Conservation (phyloP, 1,140 invertebrate genomes). For the Aradophagus sp. region DNA sequence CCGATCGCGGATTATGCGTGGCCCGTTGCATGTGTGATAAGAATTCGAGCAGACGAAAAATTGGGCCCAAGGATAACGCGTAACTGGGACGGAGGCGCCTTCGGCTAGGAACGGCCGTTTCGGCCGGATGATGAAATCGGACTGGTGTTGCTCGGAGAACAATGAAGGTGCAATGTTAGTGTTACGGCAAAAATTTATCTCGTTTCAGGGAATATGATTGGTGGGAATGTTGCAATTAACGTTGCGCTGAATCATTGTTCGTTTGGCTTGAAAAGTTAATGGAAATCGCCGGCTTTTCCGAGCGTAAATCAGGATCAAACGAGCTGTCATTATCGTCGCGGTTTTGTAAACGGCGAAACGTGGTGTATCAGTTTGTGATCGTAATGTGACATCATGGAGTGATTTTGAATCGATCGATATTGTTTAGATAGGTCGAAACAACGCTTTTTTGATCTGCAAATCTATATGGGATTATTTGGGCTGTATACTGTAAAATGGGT, state of each 20-base stretch:
- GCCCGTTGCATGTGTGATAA: conserved; percentile 33
- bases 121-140: conserved; percentile 23
- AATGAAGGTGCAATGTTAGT: conserved; percentile 37
- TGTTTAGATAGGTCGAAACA: too few relatives aligned
- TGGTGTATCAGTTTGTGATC: too few relatives aligned
- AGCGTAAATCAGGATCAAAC: too few relatives aligned
- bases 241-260: conserved; percentile 25
- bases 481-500: too few relatives aligned
- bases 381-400: too few relatives aligned
- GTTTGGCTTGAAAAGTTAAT: too few relatives aligned
- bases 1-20: conserved; percentile 33
- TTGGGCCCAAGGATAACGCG: conserved; percentile 41
- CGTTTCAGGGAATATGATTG: conserved; percentile 33
- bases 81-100: conserved; percentile 36
- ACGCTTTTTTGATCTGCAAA: too few relatives aligned
- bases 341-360: too few relatives aligned
- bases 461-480: too few relatives aligned
- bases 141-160: conserved; percentile 20
- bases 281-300: too few relatives aligned
- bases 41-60: conserved; percentile 46
- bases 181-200: conserved; percentile 33
- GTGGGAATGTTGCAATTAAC: conserved; percentile 44
- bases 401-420: too few relatives aligned
- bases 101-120: conserved; percentile 33
- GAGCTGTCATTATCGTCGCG: too few relatives aligned